A percentile compares a stretch with the other conserved stretches of the same genome.
Conservation (phyloP, 1,140 invertebrate species). For the Drosophila simulans region DNA sequence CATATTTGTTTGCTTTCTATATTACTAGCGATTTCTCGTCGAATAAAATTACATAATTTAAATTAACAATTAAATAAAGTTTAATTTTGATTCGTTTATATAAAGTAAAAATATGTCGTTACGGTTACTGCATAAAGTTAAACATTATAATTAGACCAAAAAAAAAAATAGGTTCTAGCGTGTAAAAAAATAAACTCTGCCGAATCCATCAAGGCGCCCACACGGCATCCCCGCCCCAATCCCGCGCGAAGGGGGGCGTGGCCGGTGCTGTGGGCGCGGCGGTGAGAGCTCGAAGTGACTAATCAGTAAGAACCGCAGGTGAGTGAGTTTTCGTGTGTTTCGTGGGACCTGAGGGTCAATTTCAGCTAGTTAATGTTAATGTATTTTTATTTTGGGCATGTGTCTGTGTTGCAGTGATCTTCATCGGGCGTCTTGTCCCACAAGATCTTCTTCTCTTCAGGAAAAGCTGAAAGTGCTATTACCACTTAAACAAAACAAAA, state of each 20-base stretch:
- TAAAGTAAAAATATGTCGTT: slow-evolving; percentile 72
- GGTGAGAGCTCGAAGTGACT: slow-evolving; percentile 40
- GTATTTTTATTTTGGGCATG: slow-evolving; percentile 22
- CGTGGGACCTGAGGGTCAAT: slow-evolving; percentile 47
- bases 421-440: background rate
- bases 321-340: slow-evolving; percentile 9
- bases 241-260: slow-evolving; percentile 21
- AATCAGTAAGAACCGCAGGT: slow-evolving; percentile 11
- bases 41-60: slow-evolving; percentile 77
- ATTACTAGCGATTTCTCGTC: slow-evolving; percentile 54
- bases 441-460: background rate
- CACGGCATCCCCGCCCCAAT: slow-evolving; percentile 5
- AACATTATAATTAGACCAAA: slow-evolving; percentile 68
- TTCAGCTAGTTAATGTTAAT: slow-evolving; percentile 60
- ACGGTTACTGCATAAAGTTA: slow-evolving; percentile 61
- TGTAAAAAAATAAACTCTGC: slow-evolving; percentile 55
- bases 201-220: slow-evolving; percentile 20
- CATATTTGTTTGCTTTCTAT: slow-evolving; percentile 55
- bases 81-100: slow-evolving; percentile 74
- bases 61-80: slow-evolving; percentile 80
- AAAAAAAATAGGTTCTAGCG: slow-evolving; percentile 60
- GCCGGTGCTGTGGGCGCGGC: slow-evolving; percentile 32
- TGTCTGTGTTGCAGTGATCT: background rate
- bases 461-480: background rate
- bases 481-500: too few relatives aligned